A percentile compares a stretch with the other conserved stretches of the same genome.
These are phyloP conservation scores for Carterocephalus palaemon DNA, from an alignment of 2,888 invertebrate genomes.

Conservation along the genomic window DNA sequence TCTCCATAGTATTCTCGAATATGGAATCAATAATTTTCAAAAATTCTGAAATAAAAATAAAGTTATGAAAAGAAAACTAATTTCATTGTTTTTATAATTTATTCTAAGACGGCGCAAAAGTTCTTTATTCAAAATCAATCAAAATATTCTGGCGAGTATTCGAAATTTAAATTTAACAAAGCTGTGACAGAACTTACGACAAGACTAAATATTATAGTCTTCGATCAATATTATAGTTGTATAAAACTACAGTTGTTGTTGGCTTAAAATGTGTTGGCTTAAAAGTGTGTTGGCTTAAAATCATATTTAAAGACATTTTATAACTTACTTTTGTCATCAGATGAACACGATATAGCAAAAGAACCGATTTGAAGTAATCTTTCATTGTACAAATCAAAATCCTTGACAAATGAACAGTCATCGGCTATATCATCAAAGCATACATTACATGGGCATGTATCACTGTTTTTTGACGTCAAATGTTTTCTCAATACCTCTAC, in stretches of 20 bases:
- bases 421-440: conserved; percentile 50
- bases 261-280: too few relatives aligned
- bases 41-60: conserved; percentile 25
- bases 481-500: conserved; percentile 53
- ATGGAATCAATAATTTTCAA: too few relatives aligned
- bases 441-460: conserved; percentile 44
- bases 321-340: conserved; percentile 61
- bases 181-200: too few relatives aligned
- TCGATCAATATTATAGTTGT: too few relatives aligned
- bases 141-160: too few relatives aligned
- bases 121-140: too few relatives aligned
- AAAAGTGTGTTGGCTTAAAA: too few relatives aligned
- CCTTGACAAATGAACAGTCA: conserved; percentile 74
- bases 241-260: too few relatives aligned
- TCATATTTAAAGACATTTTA: neutral
- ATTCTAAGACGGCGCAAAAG: too few relatives aligned
- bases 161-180: too few relatives aligned
- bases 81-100: neutral
- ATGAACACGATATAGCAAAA: conserved; percentile 82
- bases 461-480: conserved; percentile 36
- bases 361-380: conserved; percentile 83
- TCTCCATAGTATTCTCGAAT: too few relatives aligned
- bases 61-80: conserved; percentile 2
- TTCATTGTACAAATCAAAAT: conserved; percentile 83
- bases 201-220: too few relatives aligned